Percentiles rank a stretch among this genome's conserved stretches.
phyloP scores from a whole-genome alignment of 2,888 invertebrate species.

The Listrodromus nycthemerus region DNA sequence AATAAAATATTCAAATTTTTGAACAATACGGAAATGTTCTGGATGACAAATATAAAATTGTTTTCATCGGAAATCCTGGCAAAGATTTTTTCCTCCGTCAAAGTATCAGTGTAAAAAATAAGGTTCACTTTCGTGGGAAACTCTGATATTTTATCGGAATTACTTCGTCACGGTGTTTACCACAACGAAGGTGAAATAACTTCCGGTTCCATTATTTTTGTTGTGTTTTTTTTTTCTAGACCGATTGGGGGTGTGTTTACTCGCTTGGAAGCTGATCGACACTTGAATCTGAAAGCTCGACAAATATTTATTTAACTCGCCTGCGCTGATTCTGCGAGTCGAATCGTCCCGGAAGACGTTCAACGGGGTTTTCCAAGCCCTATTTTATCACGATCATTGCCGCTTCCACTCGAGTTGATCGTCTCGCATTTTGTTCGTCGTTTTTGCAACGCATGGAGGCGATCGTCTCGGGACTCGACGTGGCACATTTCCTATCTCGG shows the following conservation, averaged over 20 bases:
- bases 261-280: background rate
- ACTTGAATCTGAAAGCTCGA: conserved; percentile 8
- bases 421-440: conserved; percentile 36
- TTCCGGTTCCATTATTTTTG: background rate
- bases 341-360: conserved; percentile 2
- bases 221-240: background rate
- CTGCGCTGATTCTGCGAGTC: background rate
- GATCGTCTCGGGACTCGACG: conserved; percentile 14
- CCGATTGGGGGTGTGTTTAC: background rate
- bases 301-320: conserved; percentile 15
- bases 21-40: too few relatives aligned
- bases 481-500: conserved; percentile 18
- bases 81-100: background rate
- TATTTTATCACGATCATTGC: conserved; percentile 30
- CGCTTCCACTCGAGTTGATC: conserved; percentile 20
- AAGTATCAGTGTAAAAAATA: background rate
- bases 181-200: background rate
- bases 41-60: background rate
- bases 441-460: conserved; percentile 10
- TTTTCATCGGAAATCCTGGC: background rate
- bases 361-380: conserved; percentile 10
- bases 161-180: background rate
- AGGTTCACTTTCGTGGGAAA: background rate
- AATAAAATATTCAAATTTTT: too few relatives aligned
- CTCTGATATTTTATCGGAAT: background rate